Base-by-base conservation (phyloP, 2,113 vertebrate species). In the Ancistrus triradiatus region DNA sequence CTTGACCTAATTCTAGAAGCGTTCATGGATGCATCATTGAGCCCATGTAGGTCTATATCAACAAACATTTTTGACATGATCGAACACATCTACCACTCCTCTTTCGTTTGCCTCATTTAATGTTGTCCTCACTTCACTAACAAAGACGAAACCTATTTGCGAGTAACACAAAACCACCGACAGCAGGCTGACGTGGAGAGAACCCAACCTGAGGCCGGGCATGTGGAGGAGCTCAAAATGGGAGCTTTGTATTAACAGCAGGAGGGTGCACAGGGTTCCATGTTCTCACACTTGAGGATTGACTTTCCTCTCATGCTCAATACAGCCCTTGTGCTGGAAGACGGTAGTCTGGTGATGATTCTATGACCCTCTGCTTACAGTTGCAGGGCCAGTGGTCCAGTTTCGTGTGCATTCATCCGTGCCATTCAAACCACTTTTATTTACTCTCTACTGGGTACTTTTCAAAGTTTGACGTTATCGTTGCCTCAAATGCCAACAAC, bases 1-100 rank as follows among this genome's bases (percentile, higher is more conserved):
- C 56, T 66, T 86, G 82, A 84, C 85, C 84, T 76, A 86, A 66
- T 84, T 82, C 74, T 52, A 63, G 69, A 77, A 74, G 59, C 57
- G 75, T 72, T 75, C 74, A 74, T 60, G 81, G 53, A 58, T 83
- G 79, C 78, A 68, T 68, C 72, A 73, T 82, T 73, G 7, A 37
- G 35, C 7, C 2, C 7, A 27, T 57, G 25, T 1, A 10, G 14
- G 7, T 35, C 15, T 46, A 44, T n/a, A 38, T 37, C 14, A 18
- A 40, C 59, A 59, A 49, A 66, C 68, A 66, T 70, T 33, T 33
- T 4, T 33, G 14, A 4, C 9, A 2, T 37, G n/a, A n/a, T 13
- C 35, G 2, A 13, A 4, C 2, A 11, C 35, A 10, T 9, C 35
- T 13, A 37, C 9, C 9, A 6, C 9, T 11, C 14, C 35, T 10